Conservation (phyloP, 2,797 vertebrate species). For the Gymnoscopelus microlampas region DNA sequence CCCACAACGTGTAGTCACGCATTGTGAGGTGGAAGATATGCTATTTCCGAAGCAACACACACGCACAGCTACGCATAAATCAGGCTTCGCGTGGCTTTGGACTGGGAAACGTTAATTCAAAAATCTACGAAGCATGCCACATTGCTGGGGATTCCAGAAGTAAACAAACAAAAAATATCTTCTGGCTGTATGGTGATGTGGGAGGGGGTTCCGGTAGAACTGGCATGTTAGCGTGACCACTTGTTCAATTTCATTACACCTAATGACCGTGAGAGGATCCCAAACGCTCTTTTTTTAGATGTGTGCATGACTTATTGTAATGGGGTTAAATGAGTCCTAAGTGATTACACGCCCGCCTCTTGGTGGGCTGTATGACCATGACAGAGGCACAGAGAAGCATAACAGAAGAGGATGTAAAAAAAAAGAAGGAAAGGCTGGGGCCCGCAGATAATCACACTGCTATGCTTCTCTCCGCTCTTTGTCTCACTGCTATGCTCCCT, state of each 20-base stretch:
- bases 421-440: conserved; percentile 33
- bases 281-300: conserved; percentile 28
- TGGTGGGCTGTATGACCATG: conserved; percentile 33
- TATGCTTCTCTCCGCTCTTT: conserved; percentile 5
- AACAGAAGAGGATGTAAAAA: conserved; percentile 13
- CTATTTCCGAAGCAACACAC: not conserved
- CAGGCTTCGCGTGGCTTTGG: not conserved
- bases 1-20: no score
- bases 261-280: conserved; percentile 59
- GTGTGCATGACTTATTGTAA: conserved; percentile 65
- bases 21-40: no score
- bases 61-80: not conserved
- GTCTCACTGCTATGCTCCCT: conserved; percentile 8
- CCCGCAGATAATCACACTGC: conserved; percentile 57
- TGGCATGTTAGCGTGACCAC: conserved; percentile 39
- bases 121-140: conserved; percentile 18
- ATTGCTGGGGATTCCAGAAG: conserved; percentile 10
- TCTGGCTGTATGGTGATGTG: not conserved
- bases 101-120: conserved; percentile 12
- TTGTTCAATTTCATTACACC: conserved; percentile 58
- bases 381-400: conserved; percentile 2
- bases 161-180: conserved; percentile 21
- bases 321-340: conserved; percentile 69
- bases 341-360: conserved; percentile 50
- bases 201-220: conserved; percentile 23